A percentile compares a stretch with the other conserved stretches of the same genome.
phyloP scores from a whole-genome alignment of 2,888 invertebrate genomes.

The Tryphoninae sp. region DNA sequence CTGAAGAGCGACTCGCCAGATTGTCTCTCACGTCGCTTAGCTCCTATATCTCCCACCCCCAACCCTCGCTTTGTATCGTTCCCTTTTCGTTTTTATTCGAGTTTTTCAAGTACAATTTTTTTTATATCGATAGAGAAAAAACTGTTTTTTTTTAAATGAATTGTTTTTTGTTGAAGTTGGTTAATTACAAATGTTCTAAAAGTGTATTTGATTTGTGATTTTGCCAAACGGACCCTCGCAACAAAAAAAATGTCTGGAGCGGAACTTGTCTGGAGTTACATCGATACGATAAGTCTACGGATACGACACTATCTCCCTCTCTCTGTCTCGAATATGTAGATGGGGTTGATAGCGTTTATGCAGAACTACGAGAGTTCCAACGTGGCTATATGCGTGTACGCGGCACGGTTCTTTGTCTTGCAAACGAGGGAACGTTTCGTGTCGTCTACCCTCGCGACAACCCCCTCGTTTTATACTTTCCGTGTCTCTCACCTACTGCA shows the following conservation, averaged over 20 bases:
- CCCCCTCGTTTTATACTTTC: conserved; percentile 59
- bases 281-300: neutral
- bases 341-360: conserved; percentile 77
- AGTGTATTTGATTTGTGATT: conserved; percentile 46
- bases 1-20: conserved; percentile 58
- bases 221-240: neutral
- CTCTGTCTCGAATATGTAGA: conserved; percentile 72
- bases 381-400: conserved; percentile 44
- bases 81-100: conserved; percentile 43
- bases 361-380: conserved; percentile 74
- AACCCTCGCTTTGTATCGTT: conserved; percentile 45
- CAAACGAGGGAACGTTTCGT: conserved; percentile 76
- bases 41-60: conserved; percentile 35
- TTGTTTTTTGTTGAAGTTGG: neutral
- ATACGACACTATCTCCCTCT: conserved; percentile 46
- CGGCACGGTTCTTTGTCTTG: conserved; percentile 77
- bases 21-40: conserved; percentile 42
- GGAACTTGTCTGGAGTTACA: neutral
- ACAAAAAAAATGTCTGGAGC: neutral
- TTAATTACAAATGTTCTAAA: conserved; percentile 5
- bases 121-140: no score
- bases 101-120: no score
- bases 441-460: conserved; percentile 35
- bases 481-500: conserved; percentile 33
- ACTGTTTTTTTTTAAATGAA: no score